Percentiles rank a stretch among this genome's conserved stretches.
Evolutionary conservation across 2,113 vertebrate species (phyloP).

Genomic region (Xenus cinereus): DNA sequence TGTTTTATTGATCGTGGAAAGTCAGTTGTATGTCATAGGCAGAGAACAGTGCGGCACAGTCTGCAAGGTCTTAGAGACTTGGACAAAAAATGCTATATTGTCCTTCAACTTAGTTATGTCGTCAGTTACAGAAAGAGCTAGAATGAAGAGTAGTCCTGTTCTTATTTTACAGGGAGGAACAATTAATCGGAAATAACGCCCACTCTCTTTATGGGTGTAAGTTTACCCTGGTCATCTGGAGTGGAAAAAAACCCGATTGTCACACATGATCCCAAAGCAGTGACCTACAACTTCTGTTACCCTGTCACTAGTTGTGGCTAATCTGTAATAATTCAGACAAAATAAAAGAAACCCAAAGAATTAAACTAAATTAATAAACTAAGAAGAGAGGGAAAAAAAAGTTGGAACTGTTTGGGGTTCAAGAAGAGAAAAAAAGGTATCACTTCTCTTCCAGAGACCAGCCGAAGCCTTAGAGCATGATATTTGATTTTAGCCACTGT

Average conservation of each 20-base stretch:
- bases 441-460: not conserved
- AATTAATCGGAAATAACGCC: not conserved
- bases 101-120: not conserved
- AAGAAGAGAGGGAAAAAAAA: not conserved
- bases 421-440: not conserved
- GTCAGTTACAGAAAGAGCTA: not conserved
- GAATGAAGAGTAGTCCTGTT: not conserved
- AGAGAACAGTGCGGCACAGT: not conserved
- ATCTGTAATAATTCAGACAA: not conserved
- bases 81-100: rapidly evolving
- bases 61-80: not conserved
- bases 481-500: not conserved
- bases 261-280: not conserved
- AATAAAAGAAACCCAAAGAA: not conserved
- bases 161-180: not conserved
- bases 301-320: not conserved
- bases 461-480: not conserved
- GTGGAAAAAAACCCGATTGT: not conserved
- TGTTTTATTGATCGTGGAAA: not conserved
- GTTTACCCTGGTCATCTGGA: not conserved
- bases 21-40: not conserved
- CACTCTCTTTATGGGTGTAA: rapidly evolving
- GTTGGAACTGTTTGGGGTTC: not conserved
- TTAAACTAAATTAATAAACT: not conserved
- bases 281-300: too few relatives aligned